Conservation (phyloP, 2,113 vertebrate genomes). For the Pterocles orientalis region DNA sequence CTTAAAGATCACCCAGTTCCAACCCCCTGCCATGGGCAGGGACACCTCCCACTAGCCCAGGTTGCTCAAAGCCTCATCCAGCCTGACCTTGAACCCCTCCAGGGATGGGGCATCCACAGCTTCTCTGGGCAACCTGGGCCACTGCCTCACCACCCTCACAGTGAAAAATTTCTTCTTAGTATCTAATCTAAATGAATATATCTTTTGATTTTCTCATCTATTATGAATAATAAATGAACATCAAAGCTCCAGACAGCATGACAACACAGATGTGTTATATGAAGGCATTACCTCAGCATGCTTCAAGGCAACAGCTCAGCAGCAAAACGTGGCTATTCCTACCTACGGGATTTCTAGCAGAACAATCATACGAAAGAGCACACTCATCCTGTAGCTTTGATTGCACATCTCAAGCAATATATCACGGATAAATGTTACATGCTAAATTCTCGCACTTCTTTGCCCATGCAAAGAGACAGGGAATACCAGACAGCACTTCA, state of each 20-base stretch:
- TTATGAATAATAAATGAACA: not conserved
- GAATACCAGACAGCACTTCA: not conserved
- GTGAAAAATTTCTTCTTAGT: too few species aligned
- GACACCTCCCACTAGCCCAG: too few species aligned
- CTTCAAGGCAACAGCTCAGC: not conserved
- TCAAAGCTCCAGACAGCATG: not conserved
- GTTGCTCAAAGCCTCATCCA: too few species aligned
- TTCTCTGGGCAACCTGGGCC: too few species aligned
- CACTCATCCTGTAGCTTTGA: not conserved
- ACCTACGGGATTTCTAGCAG: not conserved
- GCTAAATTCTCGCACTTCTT: conserved; percentile 7
- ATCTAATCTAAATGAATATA: not conserved
- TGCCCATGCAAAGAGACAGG: not conserved
- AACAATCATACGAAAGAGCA: not conserved
- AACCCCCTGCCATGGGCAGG: too few species aligned
- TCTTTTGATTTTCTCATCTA: not conserved
- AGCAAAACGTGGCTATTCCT: not conserved
- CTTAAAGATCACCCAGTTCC: too few species aligned
- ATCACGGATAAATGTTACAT: not conserved
- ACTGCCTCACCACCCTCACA: too few species aligned
- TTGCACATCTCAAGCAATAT: not conserved
- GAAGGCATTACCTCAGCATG: not conserved
- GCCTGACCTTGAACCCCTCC: too few species aligned
- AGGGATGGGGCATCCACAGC: too few species aligned
- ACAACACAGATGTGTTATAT: not conserved